A percentile compares a stretch with the other conserved stretches of the same genome.
Evolutionary conservation across 2,113 vertebrate genomes (phyloP).

Genomic region (Pseudorasbora parva): DNA sequence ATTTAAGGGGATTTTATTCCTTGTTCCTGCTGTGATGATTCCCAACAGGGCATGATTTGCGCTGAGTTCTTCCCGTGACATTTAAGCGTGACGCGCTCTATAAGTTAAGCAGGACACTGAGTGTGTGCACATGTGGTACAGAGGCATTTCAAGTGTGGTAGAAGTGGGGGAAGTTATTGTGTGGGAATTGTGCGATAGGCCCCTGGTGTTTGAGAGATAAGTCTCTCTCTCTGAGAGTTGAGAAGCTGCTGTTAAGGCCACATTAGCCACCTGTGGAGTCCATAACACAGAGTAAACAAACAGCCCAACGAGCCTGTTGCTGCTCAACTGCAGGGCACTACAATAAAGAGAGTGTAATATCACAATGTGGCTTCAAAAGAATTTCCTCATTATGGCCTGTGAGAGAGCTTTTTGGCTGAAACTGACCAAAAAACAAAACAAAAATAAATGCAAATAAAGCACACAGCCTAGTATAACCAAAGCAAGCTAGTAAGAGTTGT

Average conservation of each 20-base stretch:
- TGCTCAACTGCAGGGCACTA: conserved; percentile 18
- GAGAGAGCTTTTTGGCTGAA: not conserved
- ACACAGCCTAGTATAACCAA: no score
- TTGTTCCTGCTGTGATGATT: conserved; percentile 14
- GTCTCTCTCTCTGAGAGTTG: conserved; percentile 16
- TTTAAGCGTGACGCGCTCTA: not conserved
- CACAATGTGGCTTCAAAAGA: not conserved
- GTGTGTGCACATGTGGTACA: not conserved
- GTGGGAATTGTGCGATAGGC: not conserved
- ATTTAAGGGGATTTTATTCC: not conserved
- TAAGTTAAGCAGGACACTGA: conserved; percentile 12
- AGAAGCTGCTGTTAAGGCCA: conserved; percentile 33
- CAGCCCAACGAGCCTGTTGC: not conserved
- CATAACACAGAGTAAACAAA: conserved; percentile 44
- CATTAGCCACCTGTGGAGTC: conserved; percentile 46
- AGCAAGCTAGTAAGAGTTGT: no score
- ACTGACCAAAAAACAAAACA: not conserved
- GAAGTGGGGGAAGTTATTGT: not conserved
- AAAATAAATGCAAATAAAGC: no score
- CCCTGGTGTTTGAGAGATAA: conserved; percentile 29
- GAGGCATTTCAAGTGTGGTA: not conserved
- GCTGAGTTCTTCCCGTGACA: conserved; percentile 3
- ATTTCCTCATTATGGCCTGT: not conserved
- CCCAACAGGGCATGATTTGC: conserved; percentile 1
- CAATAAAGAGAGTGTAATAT: not conserved